Evolutionary conservation across 2,113 vertebrate genomes (phyloP), one percentile per base, ranked within the genome.

Genomic region (Phrynocephalus versicolor): DNA sequence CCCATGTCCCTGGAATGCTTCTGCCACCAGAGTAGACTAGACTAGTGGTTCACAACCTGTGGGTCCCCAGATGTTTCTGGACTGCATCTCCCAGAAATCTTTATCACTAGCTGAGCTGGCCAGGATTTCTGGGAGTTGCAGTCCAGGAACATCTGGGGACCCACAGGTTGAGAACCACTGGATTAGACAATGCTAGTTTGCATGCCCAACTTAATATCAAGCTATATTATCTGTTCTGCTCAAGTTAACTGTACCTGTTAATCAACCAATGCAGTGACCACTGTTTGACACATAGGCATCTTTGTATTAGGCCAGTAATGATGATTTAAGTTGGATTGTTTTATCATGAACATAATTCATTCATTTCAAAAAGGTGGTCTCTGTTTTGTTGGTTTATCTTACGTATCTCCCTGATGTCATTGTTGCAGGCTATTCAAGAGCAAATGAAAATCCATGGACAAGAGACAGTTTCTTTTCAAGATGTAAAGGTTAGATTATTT

Each of bases 371-470:
- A 23, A 76, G 6, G 23, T 19, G 39, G 33, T 16, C 62, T 57
- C 10, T 77, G 1, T n/a, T 39, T 55, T 57, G 39, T 23, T 78
- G 33, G 2, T n/a, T 5, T 76, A 6, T 37, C 8, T 58, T 74
- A 37, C 55, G 19, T 18, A 33, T 77, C 25, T 57, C n/a, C 9
- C 23, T 83, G 37, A 74, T 82, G 35, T 75, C 79, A 78, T 90
- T 84, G 78, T 82, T 62, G 79, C 91, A 99, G 99, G 98, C 97
- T 87, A 99, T 99, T 94, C 98, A 99, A 89, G 98, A 99, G 89
- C 97, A 99, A 96, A 99, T 99, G 97, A 99, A 98, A 95, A 96
- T 99, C 79, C 98, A 99, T 21, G 97, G 98, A 75, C 99, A 99
- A 94, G 99, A 99, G 88, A 97, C 97, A 3, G 98, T 99, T 85